phyloP scores from a whole-genome alignment of 2,888 invertebrate genomes.

The Laothoe populi region DNA sequence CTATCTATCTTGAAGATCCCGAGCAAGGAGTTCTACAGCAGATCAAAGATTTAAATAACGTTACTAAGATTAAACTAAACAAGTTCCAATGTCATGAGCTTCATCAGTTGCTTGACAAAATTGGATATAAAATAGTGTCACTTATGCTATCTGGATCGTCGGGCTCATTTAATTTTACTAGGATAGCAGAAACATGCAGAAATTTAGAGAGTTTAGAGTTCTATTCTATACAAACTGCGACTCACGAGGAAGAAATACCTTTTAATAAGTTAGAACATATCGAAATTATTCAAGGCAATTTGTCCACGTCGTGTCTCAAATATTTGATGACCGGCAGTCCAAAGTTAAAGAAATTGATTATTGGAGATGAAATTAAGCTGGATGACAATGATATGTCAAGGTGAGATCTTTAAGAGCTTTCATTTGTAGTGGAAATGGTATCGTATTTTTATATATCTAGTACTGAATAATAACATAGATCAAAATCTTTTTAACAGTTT shows the following conservation, averaged over 20 bases:
- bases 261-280: conserved; percentile 87
- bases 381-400: conserved; percentile 88
- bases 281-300: conserved; percentile 87
- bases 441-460: no score
- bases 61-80: conserved; percentile 86
- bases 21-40: conserved; percentile 80
- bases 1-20: conserved; percentile 87
- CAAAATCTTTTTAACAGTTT: no score
- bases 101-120: conserved; percentile 81
- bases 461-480: no score
- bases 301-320: conserved; percentile 83
- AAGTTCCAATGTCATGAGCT: conserved; percentile 87
- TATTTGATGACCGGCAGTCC: conserved; percentile 86
- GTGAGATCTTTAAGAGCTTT: conserved; percentile 57
- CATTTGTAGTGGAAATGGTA: not conserved
- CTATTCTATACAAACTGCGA: conserved; percentile 87
- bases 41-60: conserved; percentile 73
- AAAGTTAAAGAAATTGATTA: conserved; percentile 85
- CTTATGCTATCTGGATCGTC: conserved; percentile 85
- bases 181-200: conserved; percentile 85
- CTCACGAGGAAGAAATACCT: conserved; percentile 82
- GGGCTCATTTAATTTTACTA: conserved; percentile 85
- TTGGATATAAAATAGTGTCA: conserved; percentile 82
- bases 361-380: conserved; percentile 87
- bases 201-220: conserved; percentile 87